A percentile compares a stretch with the other conserved stretches of the same genome.
These are phyloP conservation scores for Halcyon senegalensis DNA, from an alignment of 2,113 vertebrate species.

Conservation along the genomic window DNA sequence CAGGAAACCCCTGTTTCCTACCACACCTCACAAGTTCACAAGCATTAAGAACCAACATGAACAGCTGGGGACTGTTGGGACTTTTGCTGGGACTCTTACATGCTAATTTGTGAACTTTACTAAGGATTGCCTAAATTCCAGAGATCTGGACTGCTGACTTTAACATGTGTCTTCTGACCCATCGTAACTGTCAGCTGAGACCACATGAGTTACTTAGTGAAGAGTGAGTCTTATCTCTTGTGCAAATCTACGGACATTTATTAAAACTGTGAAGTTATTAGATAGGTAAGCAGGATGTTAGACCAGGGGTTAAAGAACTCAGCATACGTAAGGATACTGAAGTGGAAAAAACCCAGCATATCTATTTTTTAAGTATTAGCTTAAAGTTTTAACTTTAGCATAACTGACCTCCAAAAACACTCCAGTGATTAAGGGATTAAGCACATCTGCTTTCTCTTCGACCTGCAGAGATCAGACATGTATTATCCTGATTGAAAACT, in stretches of 20 bases:
- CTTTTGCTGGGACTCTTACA: background rate
- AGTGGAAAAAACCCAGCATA: background rate
- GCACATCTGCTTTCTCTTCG: constrained; percentile 90
- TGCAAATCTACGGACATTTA: background rate
- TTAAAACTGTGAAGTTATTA: background rate
- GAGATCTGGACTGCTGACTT: background rate
- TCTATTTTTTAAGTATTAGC: constrained; percentile 35
- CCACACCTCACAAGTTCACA: background rate
- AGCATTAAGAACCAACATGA: background rate
- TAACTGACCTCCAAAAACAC: constrained; percentile 95
- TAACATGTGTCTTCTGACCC: background rate
- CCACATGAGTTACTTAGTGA: background rate
- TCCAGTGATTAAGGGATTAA: constrained; percentile 96
- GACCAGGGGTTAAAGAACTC: background rate
- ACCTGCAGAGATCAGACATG: constrained; percentile 78
- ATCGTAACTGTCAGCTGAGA: background rate
- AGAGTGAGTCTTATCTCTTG: background rate
- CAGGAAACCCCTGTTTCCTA: background rate
- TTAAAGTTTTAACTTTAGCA: constrained; percentile 21
- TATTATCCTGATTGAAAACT: constrained; percentile 52
- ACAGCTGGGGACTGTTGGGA: background rate
- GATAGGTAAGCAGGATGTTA: background rate
- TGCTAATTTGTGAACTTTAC: background rate
- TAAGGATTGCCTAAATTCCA: background rate
- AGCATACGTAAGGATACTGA: background rate